Conservation (phyloP, 2,113 vertebrate species). For the Prinia subflava region DNA sequence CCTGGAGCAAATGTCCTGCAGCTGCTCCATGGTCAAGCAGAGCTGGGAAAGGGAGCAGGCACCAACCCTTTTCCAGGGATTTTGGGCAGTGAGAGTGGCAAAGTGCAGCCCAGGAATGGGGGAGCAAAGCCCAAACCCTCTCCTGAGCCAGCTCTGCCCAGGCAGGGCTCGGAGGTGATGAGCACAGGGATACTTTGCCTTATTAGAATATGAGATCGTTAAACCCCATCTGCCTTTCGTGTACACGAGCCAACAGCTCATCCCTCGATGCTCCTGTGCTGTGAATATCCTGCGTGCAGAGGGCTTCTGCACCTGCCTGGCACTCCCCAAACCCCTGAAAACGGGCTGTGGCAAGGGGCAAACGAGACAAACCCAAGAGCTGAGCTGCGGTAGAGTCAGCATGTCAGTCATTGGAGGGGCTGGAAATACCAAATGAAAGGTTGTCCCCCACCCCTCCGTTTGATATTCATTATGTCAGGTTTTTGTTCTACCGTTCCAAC, state of each 20-base stretch:
- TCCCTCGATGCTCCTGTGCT: not conserved
- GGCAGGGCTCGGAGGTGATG: not conserved
- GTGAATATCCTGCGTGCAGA: not conserved
- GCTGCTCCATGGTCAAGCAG: not conserved
- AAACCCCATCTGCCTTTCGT: not conserved
- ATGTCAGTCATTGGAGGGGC: not conserved
- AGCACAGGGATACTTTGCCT: not conserved
- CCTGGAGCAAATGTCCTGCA: not conserved
- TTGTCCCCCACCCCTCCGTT: not conserved
- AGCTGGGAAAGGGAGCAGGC: not conserved
- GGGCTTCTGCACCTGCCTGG: not conserved
- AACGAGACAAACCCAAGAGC: not conserved
- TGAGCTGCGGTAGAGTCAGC: not conserved
- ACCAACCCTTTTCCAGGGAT: accelerated
- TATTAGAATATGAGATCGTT: accelerated
- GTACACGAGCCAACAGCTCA: not conserved
- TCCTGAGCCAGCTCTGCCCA: not conserved
- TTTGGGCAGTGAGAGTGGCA: not conserved
- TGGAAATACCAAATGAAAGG: not conserved
- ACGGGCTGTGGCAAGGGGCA: not conserved
- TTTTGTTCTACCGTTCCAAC: conserved; percentile 13
- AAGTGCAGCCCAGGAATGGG: accelerated
- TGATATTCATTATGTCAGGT: not conserved
- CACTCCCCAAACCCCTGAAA: not conserved
- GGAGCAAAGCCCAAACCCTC: not conserved